Conservation (phyloP, 64 coral and sea anemone genomes). For the Catalaphyllia jardinei region DNA sequence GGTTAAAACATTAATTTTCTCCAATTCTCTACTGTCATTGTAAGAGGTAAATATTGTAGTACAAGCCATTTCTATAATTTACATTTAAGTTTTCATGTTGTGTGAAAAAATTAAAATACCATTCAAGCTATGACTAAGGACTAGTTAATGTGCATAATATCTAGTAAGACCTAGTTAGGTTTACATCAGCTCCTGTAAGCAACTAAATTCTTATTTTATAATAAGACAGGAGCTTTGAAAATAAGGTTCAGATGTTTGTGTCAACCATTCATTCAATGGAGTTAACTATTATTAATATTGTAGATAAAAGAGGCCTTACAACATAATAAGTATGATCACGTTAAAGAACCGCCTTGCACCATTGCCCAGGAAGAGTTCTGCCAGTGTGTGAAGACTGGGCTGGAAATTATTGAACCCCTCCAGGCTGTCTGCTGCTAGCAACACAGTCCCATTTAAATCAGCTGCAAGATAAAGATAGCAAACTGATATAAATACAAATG, state of each 20-base stretch:
- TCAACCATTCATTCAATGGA: too few species aligned
- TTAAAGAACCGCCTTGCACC: constrained; percentile 33
- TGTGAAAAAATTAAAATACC: too few species aligned
- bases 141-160: neutral
- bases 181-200: too few species aligned
- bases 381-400: constrained; percentile 42
- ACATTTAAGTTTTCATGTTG: too few species aligned
- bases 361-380: constrained; percentile 40
- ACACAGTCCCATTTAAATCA: neutral
- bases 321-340: constrained; percentile 28
- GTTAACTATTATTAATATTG: too few species aligned
- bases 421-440: neutral
- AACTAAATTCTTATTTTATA: too few species aligned
- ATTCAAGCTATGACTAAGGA: neutral
- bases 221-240: neutral
- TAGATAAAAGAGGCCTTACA: constrained; percentile 25
- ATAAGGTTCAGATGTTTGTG: neutral
- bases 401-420: neutral
- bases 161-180: too few species aligned
- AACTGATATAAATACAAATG: too few species aligned
- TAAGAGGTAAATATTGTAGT: too few species aligned
- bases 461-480: neutral
- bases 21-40: too few species aligned
- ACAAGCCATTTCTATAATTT: too few species aligned
- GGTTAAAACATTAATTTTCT: too few species aligned